Percentiles rank a stretch among this genome's conserved stretches.
Conservation (phyloP, 2,888 invertebrate genomes). For the Notocelia uddmanniana region DNA sequence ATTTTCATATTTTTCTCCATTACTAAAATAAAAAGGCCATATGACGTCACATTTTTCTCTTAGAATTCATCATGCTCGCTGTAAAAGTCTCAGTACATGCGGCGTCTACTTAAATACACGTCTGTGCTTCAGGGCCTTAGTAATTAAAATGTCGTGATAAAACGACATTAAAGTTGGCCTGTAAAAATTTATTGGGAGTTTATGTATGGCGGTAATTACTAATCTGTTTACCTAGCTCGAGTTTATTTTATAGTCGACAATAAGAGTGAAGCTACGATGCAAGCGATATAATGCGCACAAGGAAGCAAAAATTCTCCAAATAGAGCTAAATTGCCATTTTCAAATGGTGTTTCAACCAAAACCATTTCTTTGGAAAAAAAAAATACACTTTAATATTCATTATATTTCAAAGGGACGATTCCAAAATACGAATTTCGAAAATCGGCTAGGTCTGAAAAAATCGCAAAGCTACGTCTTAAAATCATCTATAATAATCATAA, state of each 20-base stretch:
- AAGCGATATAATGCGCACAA: too few relatives aligned
- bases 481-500: too few relatives aligned
- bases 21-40: background rate
- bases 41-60: background rate
- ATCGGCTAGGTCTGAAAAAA: too few relatives aligned
- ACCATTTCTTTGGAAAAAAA: too few relatives aligned
- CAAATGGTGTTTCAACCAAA: too few relatives aligned
- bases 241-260: background rate
- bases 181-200: conserved; percentile 18
- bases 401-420: too few relatives aligned
- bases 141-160: conserved; percentile 20
- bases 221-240: background rate
- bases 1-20: background rate
- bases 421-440: too few relatives aligned
- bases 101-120: background rate
- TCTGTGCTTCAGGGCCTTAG: conserved; percentile 5
- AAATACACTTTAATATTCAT: too few relatives aligned
- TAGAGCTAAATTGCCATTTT: too few relatives aligned
- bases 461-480: too few relatives aligned
- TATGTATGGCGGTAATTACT: conserved; percentile 5
- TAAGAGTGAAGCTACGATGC: too few relatives aligned
- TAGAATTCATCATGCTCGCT: background rate
- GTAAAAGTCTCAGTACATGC: background rate
- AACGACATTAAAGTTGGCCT: conserved; percentile 2
- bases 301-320: too few relatives aligned